Conservation (phyloP, 2,797 vertebrate species). For the Holocentrus rufus region DNA sequence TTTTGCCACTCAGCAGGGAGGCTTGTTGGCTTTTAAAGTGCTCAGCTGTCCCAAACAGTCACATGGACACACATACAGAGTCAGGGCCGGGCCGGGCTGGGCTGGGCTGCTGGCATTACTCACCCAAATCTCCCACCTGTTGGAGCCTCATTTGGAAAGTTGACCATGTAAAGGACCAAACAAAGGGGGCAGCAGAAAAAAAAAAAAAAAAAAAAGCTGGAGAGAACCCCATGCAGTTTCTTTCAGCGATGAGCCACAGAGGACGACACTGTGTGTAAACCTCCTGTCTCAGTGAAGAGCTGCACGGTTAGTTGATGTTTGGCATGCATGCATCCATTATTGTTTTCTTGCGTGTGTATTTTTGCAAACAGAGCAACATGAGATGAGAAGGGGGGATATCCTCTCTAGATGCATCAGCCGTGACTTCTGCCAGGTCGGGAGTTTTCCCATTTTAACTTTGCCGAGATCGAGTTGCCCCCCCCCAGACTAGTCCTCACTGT, state of each 20-base stretch:
- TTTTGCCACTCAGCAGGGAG: constrained; percentile 83
- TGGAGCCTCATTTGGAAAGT: constrained; percentile 65
- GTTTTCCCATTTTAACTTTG: constrained; percentile 42
- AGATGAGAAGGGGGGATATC: constrained; percentile 15
- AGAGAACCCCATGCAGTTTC: constrained; percentile 5
- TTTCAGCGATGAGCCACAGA: not conserved
- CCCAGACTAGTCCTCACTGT: not conserved
- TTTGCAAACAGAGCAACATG: not conserved
- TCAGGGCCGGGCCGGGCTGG: constrained; percentile 31
- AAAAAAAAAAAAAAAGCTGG: no score
- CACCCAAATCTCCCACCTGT: constrained; percentile 73
- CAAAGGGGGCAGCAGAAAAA: constrained; percentile 14
- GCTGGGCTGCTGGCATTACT: constrained; percentile 53
- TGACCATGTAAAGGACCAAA: constrained; percentile 37
- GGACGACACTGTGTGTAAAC: not conserved
- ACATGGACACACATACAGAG: constrained; percentile 43
- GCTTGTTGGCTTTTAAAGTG: constrained; percentile 49
- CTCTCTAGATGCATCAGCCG: not conserved
- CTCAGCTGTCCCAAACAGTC: constrained; percentile 78
- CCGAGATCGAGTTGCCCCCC: constrained; percentile 32
- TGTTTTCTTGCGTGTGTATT: not conserved
- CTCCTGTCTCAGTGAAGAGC: constrained; percentile 23
- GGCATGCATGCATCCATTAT: not conserved
- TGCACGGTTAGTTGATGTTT: constrained; percentile 47
- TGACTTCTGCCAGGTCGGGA: constrained; percentile 22